phyloP scores from a whole-genome alignment of 64 coral and sea anemone species.

The Stichodactyla helianthus region DNA sequence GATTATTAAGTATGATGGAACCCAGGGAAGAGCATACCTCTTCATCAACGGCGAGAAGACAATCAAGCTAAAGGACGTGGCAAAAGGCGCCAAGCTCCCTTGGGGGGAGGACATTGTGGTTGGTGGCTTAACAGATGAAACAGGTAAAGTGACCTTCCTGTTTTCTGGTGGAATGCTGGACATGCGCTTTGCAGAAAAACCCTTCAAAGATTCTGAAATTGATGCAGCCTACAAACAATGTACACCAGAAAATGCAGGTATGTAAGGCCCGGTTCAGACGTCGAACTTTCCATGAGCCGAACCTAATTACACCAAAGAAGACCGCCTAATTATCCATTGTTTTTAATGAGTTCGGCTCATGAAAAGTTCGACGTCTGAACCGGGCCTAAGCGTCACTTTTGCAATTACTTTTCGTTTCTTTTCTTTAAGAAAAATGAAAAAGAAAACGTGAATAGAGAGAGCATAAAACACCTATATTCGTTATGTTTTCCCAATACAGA shows the following conservation, averaged over 20 bases:
- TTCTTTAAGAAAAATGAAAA: too few relatives aligned
- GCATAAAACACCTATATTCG: too few relatives aligned
- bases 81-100: neutral
- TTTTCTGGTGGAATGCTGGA: slow-evolving; percentile 5
- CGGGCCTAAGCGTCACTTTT: too few relatives aligned
- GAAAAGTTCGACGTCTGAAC: too few relatives aligned
- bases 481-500: too few relatives aligned
- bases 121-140: neutral
- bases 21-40: slow-evolving; percentile 19
- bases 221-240: neutral
- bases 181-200: slow-evolving; percentile 18
- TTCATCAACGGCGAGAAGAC: slow-evolving; percentile 14
- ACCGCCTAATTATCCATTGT: too few relatives aligned
- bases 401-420: too few relatives aligned
- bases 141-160: neutral
- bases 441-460: too few relatives aligned
- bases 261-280: too few relatives aligned
- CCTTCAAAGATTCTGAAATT: neutral
- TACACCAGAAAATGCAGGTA: slow-evolving; percentile 15
- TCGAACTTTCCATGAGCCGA: too few relatives aligned
- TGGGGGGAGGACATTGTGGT: slow-evolving; percentile 12
- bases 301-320: too few relatives aligned
- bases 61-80: neutral
- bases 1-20: slow-evolving; percentile 20
- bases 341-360: too few relatives aligned